phyloP scores from a whole-genome alignment of 2,113 vertebrate genomes.

The Hydrochoerus hydrochaeris region DNA sequence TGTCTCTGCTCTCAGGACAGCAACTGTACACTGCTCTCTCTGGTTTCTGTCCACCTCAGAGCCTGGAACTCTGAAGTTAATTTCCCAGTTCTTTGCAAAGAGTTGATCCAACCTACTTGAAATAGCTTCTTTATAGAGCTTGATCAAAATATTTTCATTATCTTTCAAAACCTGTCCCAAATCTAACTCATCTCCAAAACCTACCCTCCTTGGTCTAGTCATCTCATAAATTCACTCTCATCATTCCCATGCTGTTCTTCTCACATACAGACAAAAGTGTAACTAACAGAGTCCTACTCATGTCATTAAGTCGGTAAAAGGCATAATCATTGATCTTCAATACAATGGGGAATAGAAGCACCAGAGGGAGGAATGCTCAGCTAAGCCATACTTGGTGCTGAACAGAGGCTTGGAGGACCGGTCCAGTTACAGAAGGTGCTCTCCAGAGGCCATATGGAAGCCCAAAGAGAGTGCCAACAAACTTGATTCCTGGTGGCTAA shows the following conservation, averaged over 20 bases:
- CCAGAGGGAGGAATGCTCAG: not conserved
- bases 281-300: not conserved
- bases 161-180: not conserved
- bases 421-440: not conserved
- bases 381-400: not conserved
- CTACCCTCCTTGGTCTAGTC: not conserved
- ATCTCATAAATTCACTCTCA: not conserved
- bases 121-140: not conserved
- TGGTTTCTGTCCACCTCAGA: not conserved
- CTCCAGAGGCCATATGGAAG: not conserved
- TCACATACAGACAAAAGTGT: not conserved
- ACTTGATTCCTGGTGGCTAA: not conserved
- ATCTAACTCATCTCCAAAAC: not conserved
- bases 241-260: not conserved
- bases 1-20: not conserved
- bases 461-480: not conserved
- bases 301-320: not conserved
- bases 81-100: not conserved
- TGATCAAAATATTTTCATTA: not conserved
- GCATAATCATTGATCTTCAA: not conserved
- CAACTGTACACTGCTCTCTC: not conserved
- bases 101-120: not conserved
- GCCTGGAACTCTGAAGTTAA: not conserved
- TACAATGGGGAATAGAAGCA: not conserved
- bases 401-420: not conserved